Base-by-base conservation (phyloP, 2,888 invertebrate genomes). In the Thera obeliscata region DNA sequence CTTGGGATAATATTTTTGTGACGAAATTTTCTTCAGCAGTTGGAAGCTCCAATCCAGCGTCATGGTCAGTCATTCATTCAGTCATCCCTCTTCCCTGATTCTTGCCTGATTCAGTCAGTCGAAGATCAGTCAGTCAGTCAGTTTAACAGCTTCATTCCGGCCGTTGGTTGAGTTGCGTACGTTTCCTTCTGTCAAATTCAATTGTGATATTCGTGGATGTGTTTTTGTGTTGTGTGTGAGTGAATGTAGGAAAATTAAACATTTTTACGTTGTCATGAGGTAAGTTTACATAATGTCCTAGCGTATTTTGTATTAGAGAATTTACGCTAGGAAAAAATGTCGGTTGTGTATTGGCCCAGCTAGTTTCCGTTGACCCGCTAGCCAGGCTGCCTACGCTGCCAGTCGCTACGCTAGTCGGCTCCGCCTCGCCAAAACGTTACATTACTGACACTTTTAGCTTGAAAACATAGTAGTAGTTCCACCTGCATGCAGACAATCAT, bases 171-270 rank as follows among this genome's bases (percentile, higher is more conserved):
- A 43, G 43, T 67, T 67, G 65, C 33, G 56, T 67, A 67, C 74
- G 75, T 76, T 78, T 75, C 55, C 58, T 74, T 49, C 63, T 78
- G 78, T 82, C 81, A 81, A 82, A 81, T 74, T 78, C 71, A 78
- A 75, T 78, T 75, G 81, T 77, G 83, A 78, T 46, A 46, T 78
- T 83, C 81, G 85, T 85, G 85, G 83, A 83, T 82, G 80, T 79
- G 76, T 85, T 89, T 86, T 84, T 83, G 85, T 88, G 91, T 89
- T 87, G 88, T 88, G 92, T 92, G 90, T 90, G 91, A 91, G 90
- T 91, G 89, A 87, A 84, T 86, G 85, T 86, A 79, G 78, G 82
- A 83, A 85, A 87, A 80, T 88, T 78, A 81, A 82, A 76, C 82
- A 82, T 83, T 84, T 78, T 86, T 76, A 78, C 81, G 76, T 83